Evolutionary conservation across 2,888 invertebrate species (phyloP).

Genomic region (Yponomeuta sedellus): DNA sequence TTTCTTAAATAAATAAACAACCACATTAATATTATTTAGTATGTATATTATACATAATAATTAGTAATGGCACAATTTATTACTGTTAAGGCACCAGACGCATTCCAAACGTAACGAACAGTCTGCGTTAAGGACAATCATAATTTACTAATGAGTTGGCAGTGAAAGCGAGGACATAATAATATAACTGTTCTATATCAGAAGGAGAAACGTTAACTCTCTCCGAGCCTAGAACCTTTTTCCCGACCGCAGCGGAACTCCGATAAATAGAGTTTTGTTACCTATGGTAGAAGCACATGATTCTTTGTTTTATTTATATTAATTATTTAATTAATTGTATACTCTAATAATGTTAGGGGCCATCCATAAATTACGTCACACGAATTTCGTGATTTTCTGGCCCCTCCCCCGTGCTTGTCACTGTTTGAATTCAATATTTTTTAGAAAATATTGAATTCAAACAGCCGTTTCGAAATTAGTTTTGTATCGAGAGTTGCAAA

Average conservation of each 20-base stretch:
- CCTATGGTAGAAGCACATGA: not conserved
- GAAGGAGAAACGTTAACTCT: not conserved
- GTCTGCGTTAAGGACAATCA: not conserved
- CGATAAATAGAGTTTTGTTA: not conserved
- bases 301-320: not conserved
- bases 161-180: conserved; percentile 9
- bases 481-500: too few species aligned
- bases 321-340: not conserved
- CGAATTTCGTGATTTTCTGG: too few species aligned
- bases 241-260: not conserved
- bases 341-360: not conserved
- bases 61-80: conserved; percentile 61
- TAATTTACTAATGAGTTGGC: conserved; percentile 11
- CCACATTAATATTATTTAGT: conserved; percentile 14
- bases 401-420: too few species aligned
- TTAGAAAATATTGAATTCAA: too few species aligned
- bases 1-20: conserved; percentile 17
- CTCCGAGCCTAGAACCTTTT: not conserved
- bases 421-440: too few species aligned
- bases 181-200: not conserved
- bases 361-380: too few species aligned
- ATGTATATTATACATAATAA: conserved; percentile 30
- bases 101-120: conserved; percentile 15
- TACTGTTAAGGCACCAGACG: conserved; percentile 47
- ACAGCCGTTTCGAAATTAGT: too few species aligned